These are phyloP conservation scores for Laterallus jamaicensis DNA, from an alignment of 2,113 vertebrate genomes.

Conservation along the genomic window DNA sequence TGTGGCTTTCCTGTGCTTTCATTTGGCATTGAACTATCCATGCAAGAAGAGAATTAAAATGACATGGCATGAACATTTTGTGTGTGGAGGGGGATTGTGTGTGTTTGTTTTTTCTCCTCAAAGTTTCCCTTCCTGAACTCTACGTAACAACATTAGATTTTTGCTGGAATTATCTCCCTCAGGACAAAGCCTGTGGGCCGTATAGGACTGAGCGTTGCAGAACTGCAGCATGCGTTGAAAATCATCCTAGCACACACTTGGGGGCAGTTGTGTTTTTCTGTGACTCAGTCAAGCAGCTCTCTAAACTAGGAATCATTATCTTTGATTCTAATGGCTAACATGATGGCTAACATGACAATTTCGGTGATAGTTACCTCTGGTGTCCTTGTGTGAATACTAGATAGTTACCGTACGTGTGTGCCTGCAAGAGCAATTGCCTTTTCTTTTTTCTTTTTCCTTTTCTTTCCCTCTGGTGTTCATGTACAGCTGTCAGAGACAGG, in stretches of 20 bases:
- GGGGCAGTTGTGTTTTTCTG: slow-evolving; percentile 62
- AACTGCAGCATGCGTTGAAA: slow-evolving; percentile 13
- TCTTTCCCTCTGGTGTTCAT: background rate
- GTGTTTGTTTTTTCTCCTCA: background rate
- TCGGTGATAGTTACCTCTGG: background rate
- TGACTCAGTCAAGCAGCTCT: slow-evolving; percentile 33
- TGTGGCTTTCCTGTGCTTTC: slow-evolving; percentile 9
- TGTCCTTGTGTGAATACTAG: background rate
- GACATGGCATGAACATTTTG: background rate
- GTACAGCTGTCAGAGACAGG: background rate
- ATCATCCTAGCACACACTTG: slow-evolving; percentile 62
- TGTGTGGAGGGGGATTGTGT: no score
- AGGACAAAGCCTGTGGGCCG: background rate
- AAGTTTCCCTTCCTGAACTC: background rate
- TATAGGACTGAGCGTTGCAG: background rate
- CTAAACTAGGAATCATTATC: slow-evolving; percentile 26
- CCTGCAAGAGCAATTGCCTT: background rate
- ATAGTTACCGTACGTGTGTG: background rate
- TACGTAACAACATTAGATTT: background rate
- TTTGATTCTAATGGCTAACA: slow-evolving; percentile 7
- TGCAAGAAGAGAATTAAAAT: slow-evolving; percentile 2
- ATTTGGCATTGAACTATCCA: background rate
- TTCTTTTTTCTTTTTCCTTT: background rate
- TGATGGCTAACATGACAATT: background rate
- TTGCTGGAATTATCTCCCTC: background rate